Conservation (phyloP, 2,797 vertebrate genomes). For the Brotula barbata region DNA sequence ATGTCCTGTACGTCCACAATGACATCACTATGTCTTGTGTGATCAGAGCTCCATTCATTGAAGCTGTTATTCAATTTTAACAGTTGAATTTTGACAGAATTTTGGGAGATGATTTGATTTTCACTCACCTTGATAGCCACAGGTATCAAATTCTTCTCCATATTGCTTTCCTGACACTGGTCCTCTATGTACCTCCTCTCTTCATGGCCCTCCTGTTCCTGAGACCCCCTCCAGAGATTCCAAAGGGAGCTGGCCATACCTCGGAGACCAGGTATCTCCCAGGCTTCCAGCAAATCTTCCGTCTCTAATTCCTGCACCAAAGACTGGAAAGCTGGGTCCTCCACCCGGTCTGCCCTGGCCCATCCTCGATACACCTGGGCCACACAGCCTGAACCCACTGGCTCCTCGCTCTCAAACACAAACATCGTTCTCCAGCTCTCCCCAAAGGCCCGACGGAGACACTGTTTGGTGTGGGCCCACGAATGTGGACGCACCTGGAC, state of each 20-base stretch:
- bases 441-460: slow-evolving; percentile 85
- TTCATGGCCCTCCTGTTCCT: slow-evolving; percentile 40
- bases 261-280: slow-evolving; percentile 80
- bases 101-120: background rate
- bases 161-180: slow-evolving; percentile 11
- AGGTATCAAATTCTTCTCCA: slow-evolving; percentile 74
- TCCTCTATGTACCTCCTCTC: slow-evolving; percentile 24
- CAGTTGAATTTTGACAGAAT: too few species aligned
- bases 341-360: slow-evolving; percentile 74
- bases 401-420: slow-evolving; percentile 83
- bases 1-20: too few species aligned
- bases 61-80: too few species aligned
- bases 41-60: too few species aligned
- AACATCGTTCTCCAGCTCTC: slow-evolving; percentile 83
- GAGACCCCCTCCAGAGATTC: slow-evolving; percentile 52
- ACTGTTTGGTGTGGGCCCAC: slow-evolving; percentile 86
- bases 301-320: slow-evolving; percentile 64
- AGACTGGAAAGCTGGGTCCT: slow-evolving; percentile 68
- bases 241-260: slow-evolving; percentile 62
- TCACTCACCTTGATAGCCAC: slow-evolving; percentile 90
- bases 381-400: slow-evolving; percentile 91
- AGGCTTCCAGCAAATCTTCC: slow-evolving; percentile 78
- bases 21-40: too few species aligned
- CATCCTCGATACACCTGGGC: slow-evolving; percentile 93
- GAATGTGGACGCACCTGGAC: slow-evolving; percentile 85